Conservation (phyloP, 2,113 vertebrate species). For the Forbesichthys papilliferus region DNA sequence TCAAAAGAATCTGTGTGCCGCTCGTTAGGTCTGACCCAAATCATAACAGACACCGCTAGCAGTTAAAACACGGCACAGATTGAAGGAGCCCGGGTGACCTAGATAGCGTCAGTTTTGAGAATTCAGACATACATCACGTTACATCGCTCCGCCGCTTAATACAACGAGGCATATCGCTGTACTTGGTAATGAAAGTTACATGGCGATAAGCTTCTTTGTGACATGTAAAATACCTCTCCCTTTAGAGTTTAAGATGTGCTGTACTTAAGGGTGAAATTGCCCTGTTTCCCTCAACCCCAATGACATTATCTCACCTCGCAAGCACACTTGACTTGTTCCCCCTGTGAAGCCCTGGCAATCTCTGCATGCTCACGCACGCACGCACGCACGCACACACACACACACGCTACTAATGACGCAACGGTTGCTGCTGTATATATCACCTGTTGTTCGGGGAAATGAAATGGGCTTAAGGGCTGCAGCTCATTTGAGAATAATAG, state of each 20-base stretch:
- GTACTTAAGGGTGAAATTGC: conserved; percentile 7
- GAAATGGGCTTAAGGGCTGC: conserved; percentile 18
- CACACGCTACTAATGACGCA: conserved; percentile 24
- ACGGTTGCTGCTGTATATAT: conserved; percentile 1
- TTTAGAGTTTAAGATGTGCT: conserved; percentile 16
- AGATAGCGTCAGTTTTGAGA: conserved; percentile 74
- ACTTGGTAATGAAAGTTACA: conserved; percentile 65
- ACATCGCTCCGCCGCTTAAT: conserved; percentile 60
- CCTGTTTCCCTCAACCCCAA: conserved; percentile 24
- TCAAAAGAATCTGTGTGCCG: conserved; percentile 44
- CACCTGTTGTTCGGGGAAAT: conserved; percentile 39
- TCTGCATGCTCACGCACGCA: neutral
- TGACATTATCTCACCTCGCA: conserved; percentile 45
- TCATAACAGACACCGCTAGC: conserved; percentile 77
- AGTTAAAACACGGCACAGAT: conserved; percentile 75
- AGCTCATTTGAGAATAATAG: conserved; percentile 11
- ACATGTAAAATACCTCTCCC: conserved; percentile 53
- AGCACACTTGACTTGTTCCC: conserved; percentile 18
- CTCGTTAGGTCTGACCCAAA: conserved; percentile 80
- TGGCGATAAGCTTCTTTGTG: conserved; percentile 62
- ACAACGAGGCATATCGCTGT: conserved; percentile 62
- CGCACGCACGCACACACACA: conserved; percentile 11
- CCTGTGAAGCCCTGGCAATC: conserved; percentile 2
- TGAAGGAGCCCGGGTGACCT: conserved; percentile 73
- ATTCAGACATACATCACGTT: conserved; percentile 67